Percentiles rank a stretch among this genome's conserved stretches.
Conservation (phyloP, 2,113 vertebrate species). For the Nothoprocta pentlandii region DNA sequence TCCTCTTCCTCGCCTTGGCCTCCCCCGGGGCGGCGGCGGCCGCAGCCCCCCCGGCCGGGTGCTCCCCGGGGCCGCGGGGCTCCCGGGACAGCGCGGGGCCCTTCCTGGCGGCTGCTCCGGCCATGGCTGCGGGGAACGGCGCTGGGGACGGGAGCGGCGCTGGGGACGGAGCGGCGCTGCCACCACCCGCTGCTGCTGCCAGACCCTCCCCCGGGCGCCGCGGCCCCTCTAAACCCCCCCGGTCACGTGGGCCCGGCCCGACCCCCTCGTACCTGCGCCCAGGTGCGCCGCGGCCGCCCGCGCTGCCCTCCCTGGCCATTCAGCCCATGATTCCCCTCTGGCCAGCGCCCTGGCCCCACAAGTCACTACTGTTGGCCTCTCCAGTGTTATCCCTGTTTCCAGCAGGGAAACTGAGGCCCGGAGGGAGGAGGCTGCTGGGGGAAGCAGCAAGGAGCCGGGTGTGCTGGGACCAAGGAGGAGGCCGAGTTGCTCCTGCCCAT, state of each 20-base stretch:
- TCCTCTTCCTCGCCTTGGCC: slow-evolving; percentile 79
- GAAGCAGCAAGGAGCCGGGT: fast-evolving
- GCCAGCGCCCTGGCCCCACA: too few relatives aligned
- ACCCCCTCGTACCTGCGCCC: slow-evolving; percentile 76
- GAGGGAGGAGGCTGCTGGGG: not conserved
- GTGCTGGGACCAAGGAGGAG: not conserved
- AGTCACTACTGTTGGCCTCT: too few relatives aligned
- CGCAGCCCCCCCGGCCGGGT: slow-evolving; percentile 55
- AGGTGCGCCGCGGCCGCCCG: slow-evolving; percentile 55
- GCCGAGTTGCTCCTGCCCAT: not conserved
- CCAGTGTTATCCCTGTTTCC: not conserved
- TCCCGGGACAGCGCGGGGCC: slow-evolving; percentile 64
- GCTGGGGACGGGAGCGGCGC: not conserved
- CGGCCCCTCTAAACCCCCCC: slow-evolving; percentile 54
- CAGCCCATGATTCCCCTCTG: too few relatives aligned
- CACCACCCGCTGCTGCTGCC: not conserved
- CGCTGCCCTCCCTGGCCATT: too few relatives aligned
- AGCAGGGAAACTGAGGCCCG: not conserved
- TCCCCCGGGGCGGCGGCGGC: slow-evolving; percentile 18
- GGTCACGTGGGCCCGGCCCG: slow-evolving; percentile 70
- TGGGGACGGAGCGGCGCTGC: not conserved
- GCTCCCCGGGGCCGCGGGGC: slow-evolving; percentile 78
- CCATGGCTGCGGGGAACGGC: not conserved
- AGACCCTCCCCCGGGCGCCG: slow-evolving; percentile 27
- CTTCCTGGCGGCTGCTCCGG: slow-evolving; percentile 6